Evolutionary conservation across 2,797 vertebrate genomes (phyloP), one percentile per base, ranked within the genome.

Genomic region (Phataginus tricuspis): DNA sequence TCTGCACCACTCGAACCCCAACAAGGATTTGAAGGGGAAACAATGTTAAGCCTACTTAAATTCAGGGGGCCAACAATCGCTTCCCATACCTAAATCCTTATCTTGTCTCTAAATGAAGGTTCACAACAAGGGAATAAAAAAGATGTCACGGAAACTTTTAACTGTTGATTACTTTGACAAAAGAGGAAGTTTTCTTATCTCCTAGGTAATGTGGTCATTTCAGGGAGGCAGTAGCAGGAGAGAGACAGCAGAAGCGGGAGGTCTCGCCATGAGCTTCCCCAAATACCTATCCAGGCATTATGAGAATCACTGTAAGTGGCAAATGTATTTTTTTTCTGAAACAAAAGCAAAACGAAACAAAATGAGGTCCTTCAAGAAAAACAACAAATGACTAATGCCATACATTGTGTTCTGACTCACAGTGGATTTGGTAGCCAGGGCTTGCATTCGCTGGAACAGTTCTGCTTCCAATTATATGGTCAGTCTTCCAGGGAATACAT

Each of bases 401-500:
- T 29, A 7, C 29, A 27, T 0, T 1, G 5, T 25, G 29, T 49
- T 39, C 18, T 42, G 29, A 31, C 16, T 79, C 13, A 9, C 27
- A 72, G 2, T 0, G 2, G 9, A 87, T 27, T 2, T 3, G 34
- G 34, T 7, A 21, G 49, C 5, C 0, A 0, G 5, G 42, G 64
- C 53, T 45, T 37, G 5, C 14, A n/a, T 55, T 63, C 68, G 72
- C 87, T 80, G 42, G 27, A 37, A 19, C 2, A 14, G 34, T 39
- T 31, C 12, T 29, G 16, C 42, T 77, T 45, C 59, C 49, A 39
- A 1, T 59, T 75, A 51, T 2, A 37, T 7, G 64, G 72, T 34
- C 57, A 45, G 51, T 37, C 39, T 86, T 15, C 49, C 45, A 57
- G 12, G 0, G 55, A 51, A 83, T 63, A 64, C 3, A 49, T 78